A percentile compares a stretch with the other conserved stretches of the same genome.
Evolutionary conservation across 37 sponge, comb jelly and placozoan genomes (phyloP).

Genomic region (Amphimedon queenslandica): DNA sequence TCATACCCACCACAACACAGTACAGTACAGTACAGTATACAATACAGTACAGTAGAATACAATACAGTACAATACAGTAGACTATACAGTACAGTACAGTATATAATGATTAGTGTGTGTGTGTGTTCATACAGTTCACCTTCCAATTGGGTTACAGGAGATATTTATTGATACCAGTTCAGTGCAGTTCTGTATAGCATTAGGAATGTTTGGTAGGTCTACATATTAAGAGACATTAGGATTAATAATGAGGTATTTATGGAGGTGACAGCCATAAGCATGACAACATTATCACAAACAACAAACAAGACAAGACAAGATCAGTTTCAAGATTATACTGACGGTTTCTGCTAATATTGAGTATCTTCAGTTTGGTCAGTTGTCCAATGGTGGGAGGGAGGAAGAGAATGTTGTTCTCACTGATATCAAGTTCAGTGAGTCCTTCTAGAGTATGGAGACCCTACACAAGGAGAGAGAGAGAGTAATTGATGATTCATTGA

Average conservation of each 20-base stretch:
- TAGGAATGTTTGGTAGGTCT: conserved; percentile 43
- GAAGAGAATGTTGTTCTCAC: conserved; percentile 66
- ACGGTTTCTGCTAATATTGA: conserved; percentile 66
- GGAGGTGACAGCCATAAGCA: background rate
- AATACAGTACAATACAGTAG: too few relatives aligned
- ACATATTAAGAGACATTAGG: background rate
- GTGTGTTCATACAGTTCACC: conserved; percentile 12
- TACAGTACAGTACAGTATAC: too few relatives aligned
- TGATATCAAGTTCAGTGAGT: conserved; percentile 55
- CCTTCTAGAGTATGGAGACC: conserved; percentile 27
- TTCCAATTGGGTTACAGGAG: conserved; percentile 46
- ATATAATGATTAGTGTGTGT: too few relatives aligned
- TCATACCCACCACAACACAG: too few relatives aligned
- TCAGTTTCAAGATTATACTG: background rate
- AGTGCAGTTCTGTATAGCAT: conserved; percentile 40
- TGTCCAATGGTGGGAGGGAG: conserved; percentile 59
- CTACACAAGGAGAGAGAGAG: conserved; percentile 17
- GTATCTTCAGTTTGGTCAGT: conserved; percentile 15
- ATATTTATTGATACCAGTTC: conserved; percentile 50
- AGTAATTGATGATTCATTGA: background rate
- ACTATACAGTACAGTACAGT: too few relatives aligned
- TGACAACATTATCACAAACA: background rate
- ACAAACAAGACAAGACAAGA: background rate
- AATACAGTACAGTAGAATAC: too few relatives aligned
- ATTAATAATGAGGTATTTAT: background rate